phyloP scores from a whole-genome alignment of 2,113 vertebrate genomes.

The Dromaius novaehollandiae region DNA sequence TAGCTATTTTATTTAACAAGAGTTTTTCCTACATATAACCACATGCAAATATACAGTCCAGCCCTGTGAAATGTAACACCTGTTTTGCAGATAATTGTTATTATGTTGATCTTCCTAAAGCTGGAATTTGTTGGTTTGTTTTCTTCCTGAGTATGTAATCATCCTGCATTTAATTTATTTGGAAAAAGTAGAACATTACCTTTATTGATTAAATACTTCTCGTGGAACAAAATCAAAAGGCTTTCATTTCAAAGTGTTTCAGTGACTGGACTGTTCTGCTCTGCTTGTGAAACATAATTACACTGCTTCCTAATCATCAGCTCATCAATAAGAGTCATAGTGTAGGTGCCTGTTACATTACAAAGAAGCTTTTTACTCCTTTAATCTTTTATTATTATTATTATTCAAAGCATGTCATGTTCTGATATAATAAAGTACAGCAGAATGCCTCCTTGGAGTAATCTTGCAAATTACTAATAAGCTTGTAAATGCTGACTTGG shows the following conservation, averaged over 20 bases:
- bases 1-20: neutral
- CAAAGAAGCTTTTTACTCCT: conserved; percentile 78
- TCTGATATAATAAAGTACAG: conserved; percentile 74
- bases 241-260: conserved; percentile 73
- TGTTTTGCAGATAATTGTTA: conserved; percentile 4
- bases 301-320: conserved; percentile 71
- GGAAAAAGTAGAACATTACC: conserved; percentile 65
- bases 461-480: conserved; percentile 69
- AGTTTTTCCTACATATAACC: accelerated
- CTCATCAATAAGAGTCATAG: conserved; percentile 75
- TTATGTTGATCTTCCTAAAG: conserved; percentile 8
- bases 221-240: conserved; percentile 61
- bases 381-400: conserved; percentile 80
- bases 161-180: conserved; percentile 69
- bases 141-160: conserved; percentile 61
- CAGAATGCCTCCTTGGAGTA: conserved; percentile 18
- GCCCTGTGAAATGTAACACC: neutral
- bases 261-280: conserved; percentile 74
- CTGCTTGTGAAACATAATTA: conserved; percentile 77
- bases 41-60: neutral
- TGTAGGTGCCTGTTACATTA: conserved; percentile 74
- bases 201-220: conserved; percentile 74
- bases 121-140: conserved; percentile 47
- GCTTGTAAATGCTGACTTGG: conserved; percentile 59
- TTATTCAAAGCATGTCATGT: conserved; percentile 76